These are phyloP conservation scores for Eriosoma lanigerum DNA, from an alignment of 1,140 invertebrate species.

Conservation along the genomic window DNA sequence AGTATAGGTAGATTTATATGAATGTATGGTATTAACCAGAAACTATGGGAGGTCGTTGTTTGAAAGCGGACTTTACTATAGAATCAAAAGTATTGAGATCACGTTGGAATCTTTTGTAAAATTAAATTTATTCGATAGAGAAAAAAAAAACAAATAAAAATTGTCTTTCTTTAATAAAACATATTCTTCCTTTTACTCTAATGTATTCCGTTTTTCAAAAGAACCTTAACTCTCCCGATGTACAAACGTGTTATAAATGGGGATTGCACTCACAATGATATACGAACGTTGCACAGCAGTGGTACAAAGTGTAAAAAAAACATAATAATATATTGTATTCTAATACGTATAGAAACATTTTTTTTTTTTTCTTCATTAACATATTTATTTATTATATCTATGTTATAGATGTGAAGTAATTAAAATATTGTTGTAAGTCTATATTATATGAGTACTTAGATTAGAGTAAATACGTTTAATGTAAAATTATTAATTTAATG, in stretches of 20 bases:
- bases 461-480: too few species aligned
- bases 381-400: constrained; percentile 8
- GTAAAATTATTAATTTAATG: too few species aligned
- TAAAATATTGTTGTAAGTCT: too few species aligned
- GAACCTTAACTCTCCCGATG: constrained; percentile 2
- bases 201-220: background rate
- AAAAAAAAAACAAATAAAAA: constrained; percentile 20
- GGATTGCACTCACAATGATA: background rate
- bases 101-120: background rate
- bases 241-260: constrained; percentile 20
- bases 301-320: constrained; percentile 9
- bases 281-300: background rate
- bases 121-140: background rate
- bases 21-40: background rate
- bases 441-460: too few species aligned
- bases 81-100: background rate
- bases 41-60: background rate
- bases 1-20: background rate
- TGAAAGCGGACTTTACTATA: background rate
- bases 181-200: background rate
- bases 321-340: too few species aligned
- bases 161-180: background rate
- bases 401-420: background rate
- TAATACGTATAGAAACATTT: too few species aligned
- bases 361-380: too few species aligned